phyloP scores from a whole-genome alignment of 2,113 vertebrate species.

The Zingel zingel region DNA sequence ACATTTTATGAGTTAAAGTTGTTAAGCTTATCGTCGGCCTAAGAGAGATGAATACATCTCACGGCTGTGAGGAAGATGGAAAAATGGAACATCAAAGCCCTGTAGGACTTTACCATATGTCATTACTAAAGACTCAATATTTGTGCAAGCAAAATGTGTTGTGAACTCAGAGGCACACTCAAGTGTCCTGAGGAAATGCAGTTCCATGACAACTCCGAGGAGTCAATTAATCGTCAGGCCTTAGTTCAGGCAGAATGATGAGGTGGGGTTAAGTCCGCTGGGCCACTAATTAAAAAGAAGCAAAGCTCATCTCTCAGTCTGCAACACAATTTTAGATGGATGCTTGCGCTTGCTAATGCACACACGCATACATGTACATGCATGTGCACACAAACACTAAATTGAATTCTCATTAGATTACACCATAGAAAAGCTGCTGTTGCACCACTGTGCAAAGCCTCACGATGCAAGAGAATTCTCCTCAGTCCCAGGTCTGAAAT shows the following conservation, averaged over 20 bases:
- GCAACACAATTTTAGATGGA: slow-evolving; percentile 61
- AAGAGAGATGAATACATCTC: slow-evolving; percentile 44
- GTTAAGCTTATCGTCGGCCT: slow-evolving; percentile 48
- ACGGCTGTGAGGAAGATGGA: slow-evolving; percentile 49
- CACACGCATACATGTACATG: neutral
- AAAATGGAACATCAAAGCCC: slow-evolving; percentile 64
- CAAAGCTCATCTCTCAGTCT: slow-evolving; percentile 62
- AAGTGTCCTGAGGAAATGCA: slow-evolving; percentile 69
- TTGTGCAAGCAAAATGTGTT: slow-evolving; percentile 67
- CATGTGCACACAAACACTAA: slow-evolving; percentile 4
- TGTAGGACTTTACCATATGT: slow-evolving; percentile 59
- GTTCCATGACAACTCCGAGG: slow-evolving; percentile 75
- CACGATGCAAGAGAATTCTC: slow-evolving; percentile 2
- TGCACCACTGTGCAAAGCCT: slow-evolving; percentile 16
- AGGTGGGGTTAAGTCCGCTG: slow-evolving; percentile 78
- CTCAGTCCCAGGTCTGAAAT: slow-evolving; percentile 5
- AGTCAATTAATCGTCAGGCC: slow-evolving; percentile 81
- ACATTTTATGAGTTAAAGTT: slow-evolving; percentile 57
- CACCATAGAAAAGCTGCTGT: slow-evolving; percentile 13
- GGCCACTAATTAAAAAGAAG: slow-evolving; percentile 83
- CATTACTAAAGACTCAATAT: slow-evolving; percentile 73
- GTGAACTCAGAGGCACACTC: slow-evolving; percentile 61
- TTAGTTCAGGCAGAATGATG: slow-evolving; percentile 76
- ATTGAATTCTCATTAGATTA: slow-evolving; percentile 44
- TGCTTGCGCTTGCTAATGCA: slow-evolving; percentile 28